Base-by-base conservation (phyloP, 2,797 vertebrate genomes). In the Cyprinodon diabolis region DNA sequence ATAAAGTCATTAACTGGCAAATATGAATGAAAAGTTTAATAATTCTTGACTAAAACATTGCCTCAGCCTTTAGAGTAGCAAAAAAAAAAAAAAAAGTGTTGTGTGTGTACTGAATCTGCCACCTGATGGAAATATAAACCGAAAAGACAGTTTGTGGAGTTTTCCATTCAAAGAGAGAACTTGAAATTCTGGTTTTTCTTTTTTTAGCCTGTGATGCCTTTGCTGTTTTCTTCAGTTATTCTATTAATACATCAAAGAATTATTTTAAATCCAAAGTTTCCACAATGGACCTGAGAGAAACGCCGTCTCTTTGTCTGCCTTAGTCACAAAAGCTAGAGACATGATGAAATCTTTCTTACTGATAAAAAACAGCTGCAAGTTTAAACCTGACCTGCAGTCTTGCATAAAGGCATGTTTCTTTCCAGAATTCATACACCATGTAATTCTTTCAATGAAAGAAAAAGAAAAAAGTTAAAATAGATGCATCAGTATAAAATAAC, bases 371-470 rank as follows among this genome's bases (percentile, higher is more conserved):
- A 25, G 0, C 45, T 51, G 30, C 47, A 60, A 51, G 69, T 54
- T 54, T 47, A 45, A 67, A 77, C 75, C 21, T 68, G 69, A 35
- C 30, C 43, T 23, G 6, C 62, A 13, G 19, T 52, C 30, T 30
- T 52, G 66, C 12, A 37, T 21, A 9, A 23, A 47, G 62, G 6
- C 21, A 23, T 13, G 12, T 14, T 65, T 23, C 1, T 45, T 65
- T 47, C 21, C 14, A 37, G n/a, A 12, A 23, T 55, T 55, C n/a
- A 10, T 55, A 55, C 6, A 21, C 62, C 12, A 10, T 17, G 35
- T 12, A 13, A n/a, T 23, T n/a, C 40, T 54, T 25, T 23, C 3
- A 1, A 11, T 1, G 9, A 54, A 56, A 55, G n/a, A 21, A 43
- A 63, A 63, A 3, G 37, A 62, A 43, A 10, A 62, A 37, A n/a